These are phyloP conservation scores for Linyphia triangularis DNA, from an alignment of 2,888 invertebrate species.

Conservation along the genomic window DNA sequence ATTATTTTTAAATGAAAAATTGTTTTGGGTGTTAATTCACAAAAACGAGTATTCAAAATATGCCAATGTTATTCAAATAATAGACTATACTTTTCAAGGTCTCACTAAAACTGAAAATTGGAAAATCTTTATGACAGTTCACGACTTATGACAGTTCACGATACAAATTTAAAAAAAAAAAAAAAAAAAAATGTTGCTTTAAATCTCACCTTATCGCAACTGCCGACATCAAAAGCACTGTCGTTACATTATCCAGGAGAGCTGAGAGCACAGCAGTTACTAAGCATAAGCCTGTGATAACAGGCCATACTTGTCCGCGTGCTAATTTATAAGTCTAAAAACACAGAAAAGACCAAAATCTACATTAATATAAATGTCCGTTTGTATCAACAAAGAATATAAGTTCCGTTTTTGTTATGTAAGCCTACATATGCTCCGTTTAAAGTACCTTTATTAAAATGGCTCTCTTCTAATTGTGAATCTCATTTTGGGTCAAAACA, in stretches of 20 bases:
- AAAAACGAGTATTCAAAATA: no score
- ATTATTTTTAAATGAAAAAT: no score
- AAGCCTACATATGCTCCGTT: no score
- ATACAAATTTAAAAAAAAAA: not conserved
- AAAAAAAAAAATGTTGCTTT: not conserved
- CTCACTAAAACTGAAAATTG: constrained; percentile 17
- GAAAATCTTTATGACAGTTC: not conserved
- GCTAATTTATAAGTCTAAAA: constrained; percentile 84
- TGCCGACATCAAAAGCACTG: constrained; percentile 91
- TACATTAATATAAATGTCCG: no score
- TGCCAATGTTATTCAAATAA: no score
- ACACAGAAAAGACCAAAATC: not conserved
- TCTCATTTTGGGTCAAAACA: no score
- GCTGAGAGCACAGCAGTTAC: constrained; percentile 90
- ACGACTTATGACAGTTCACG: not conserved
- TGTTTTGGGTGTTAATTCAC: no score
- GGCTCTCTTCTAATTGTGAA: no score
- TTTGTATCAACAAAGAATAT: no score
- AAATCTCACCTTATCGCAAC: constrained; percentile 87
- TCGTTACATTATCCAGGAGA: constrained; percentile 93
- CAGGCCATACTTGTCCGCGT: constrained; percentile 89
- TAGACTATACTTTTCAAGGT: no score
- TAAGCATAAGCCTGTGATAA: constrained; percentile 89
- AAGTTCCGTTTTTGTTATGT: no score
- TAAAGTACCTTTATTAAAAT: no score